phyloP scores from a whole-genome alignment of 1,140 invertebrate genomes.

The Heliothis subflexa region DNA sequence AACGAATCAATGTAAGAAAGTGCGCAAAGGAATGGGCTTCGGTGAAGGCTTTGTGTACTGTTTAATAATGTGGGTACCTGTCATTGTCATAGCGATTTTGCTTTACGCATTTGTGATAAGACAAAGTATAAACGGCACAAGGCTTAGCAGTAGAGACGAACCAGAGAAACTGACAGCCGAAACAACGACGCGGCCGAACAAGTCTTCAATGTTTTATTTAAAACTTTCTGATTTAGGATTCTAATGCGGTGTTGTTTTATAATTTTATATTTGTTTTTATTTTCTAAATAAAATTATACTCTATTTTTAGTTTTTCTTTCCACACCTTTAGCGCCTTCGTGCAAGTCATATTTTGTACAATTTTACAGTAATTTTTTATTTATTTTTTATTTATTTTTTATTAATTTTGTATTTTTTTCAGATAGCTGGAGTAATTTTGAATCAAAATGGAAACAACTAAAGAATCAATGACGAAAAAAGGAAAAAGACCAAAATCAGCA shows the following conservation, averaged over 20 bases:
- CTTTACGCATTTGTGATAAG: conserved; percentile 68
- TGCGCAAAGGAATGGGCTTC: conserved; percentile 56
- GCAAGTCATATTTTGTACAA: too few species aligned
- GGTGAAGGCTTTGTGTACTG: conserved; percentile 68
- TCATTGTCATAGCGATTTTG: conserved; percentile 60
- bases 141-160: too few species aligned
- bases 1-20: background rate
- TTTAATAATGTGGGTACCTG: conserved; percentile 69
- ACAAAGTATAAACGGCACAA: conserved; percentile 42
- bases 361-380: background rate
- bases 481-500: conserved; percentile 47
- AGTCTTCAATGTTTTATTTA: conserved; percentile 44
- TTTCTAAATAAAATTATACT: conserved; percentile 1
- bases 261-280: conserved; percentile 25
- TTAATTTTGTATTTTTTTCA: conserved; percentile 23
- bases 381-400: background rate
- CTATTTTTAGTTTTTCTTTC: background rate
- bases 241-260: conserved; percentile 47
- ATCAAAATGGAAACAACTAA: conserved; percentile 40
- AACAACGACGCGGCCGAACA: background rate
- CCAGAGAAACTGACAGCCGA: too few species aligned
- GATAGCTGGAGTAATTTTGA: conserved; percentile 1
- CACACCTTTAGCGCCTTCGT: too few species aligned
- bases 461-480: conserved; percentile 36
- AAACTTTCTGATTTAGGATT: conserved; percentile 71